Base-by-base conservation (phyloP, 2,888 invertebrate genomes). In the Eustalomyia histrio region DNA sequence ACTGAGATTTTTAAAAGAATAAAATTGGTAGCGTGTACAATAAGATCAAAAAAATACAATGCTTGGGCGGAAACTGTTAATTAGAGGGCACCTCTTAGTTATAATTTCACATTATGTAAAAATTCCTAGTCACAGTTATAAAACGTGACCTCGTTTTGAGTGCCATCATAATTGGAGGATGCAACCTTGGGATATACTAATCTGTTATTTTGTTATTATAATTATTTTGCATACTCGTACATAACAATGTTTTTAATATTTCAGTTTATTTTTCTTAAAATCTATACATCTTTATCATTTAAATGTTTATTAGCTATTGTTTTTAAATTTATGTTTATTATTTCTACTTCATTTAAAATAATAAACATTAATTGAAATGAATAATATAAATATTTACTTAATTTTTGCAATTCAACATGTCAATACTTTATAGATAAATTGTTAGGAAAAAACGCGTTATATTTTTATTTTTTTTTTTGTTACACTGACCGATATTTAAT, bases 401-500 rank as follows among this genome's bases (percentile, higher is more conserved):
- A 5, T 47, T 47, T n/a, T 47, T 47, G 43, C 43, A 12, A 47
- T 57, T 72, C 55, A 72, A 76, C 58, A 58, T 76, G 68, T 80
- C 80, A 80, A 76, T 72, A 80, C n/a, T 50, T 61, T 73, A 18
- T 29, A 33, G 52, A 63, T 67, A 80, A 72, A 67, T 53, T 33
- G 39, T 64, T 75, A 67, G 52, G 29, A 64, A 73, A 73, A 29
- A 73, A 73, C 63, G 47, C n/a, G n/a, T n/a, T n/a, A n/a, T n/a
- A n/a, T n/a, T n/a, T n/a, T n/a, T n/a, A n/a, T n/a, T n/a, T n/a
- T n/a, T n/a, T n/a, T 73, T 68, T 80, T 68, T 68, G 76, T 80
- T 80, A 76, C 76, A 80, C 76, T 76, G 76, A 55, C 73, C 76
- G 58, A 80, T 69, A 80, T 80, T 76, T 67, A 10, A 43, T 47